A percentile compares a stretch with the other conserved stretches of the same genome.
Conservation (phyloP, 92 coral and sea anemone species). For the Metridium senile region DNA sequence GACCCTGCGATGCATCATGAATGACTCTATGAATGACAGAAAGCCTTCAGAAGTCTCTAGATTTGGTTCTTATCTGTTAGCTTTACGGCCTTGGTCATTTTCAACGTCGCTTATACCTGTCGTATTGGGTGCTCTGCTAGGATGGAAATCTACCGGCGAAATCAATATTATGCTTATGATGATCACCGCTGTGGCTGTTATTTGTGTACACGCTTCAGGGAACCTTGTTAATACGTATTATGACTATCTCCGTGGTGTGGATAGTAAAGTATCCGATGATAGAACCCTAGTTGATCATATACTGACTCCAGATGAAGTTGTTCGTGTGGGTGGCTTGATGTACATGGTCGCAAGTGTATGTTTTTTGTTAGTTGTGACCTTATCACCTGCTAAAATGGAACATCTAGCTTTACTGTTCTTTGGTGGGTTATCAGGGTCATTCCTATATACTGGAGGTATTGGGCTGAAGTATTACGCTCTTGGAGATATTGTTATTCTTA, state of each 20-base stretch:
- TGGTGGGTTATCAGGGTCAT: conserved; percentile 97
- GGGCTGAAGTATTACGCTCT: conserved; percentile 95
- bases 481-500: conserved; percentile 92
- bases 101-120: conserved; percentile 93
- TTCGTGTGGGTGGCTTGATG: conserved; percentile 81
- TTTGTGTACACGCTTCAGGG: conserved; percentile 98
- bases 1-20: conserved; percentile 31
- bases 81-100: conserved; percentile 98
- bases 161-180: conserved; percentile 53
- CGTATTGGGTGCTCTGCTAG: conserved; percentile 82
- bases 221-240: conserved; percentile 93
- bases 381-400: conserved; percentile 91
- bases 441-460: conserved; percentile 96
- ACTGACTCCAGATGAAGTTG: conserved; percentile 87
- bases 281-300: conserved; percentile 94
- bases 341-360: conserved; percentile 79
- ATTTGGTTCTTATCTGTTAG: conserved; percentile 79
- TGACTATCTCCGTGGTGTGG: conserved; percentile 94
- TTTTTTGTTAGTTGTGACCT: conserved; percentile 71
- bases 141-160: conserved; percentile 87
- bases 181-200: conserved; percentile 73
- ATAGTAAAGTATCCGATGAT: conserved; percentile 94
- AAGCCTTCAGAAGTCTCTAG: conserved; percentile 33
- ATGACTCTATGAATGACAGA: conserved; percentile 21
- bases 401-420: conserved; percentile 91